Evolutionary conservation across 2,888 invertebrate species (phyloP), one percentile per base, ranked within the genome.

Genomic region (Drosophila atripex): DNA sequence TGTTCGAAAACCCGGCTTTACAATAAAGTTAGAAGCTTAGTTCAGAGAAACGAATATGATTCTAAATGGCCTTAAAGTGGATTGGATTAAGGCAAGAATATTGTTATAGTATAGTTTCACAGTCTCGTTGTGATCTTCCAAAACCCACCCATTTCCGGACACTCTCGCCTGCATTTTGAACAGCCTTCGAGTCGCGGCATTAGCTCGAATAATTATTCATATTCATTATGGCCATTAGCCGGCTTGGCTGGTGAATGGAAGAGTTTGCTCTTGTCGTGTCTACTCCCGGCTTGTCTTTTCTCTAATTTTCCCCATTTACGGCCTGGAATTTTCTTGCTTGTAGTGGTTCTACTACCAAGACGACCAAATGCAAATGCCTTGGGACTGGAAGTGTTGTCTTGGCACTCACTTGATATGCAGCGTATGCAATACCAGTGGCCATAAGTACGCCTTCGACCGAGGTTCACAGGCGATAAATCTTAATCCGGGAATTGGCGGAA

Each of bases 371-470:
- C 45, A 61, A 65, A 74, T 52, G 56, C 50, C 78, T 66, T 66
- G 75, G 58, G 63, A 52, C 18, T 18, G 58, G 60, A 64, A 63
- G 50, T 70, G 50, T 52, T 63, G 57, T 47, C 54, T 73, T 60
- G 78, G 58, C 78, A 61, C 65, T 54, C 53, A 65, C 54, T 85
- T 82, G 82, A 54, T 82, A 80, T 80, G 79, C 79, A 78, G 71
- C 76, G 73, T 71, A 71, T 73, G 80, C 66, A 58, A 21, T 43
- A 11, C 41, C n/a, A 60, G 28, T 39, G 49, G 56, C 35, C 56
- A 47, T 41, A 55, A 60, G 45, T 55, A 30, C 39, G 35, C 11
- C 43, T 63, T 49, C 32, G 49, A 35, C 25, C 18, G 46, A 43
- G 51, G 45, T 53, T 58, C 38, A 46, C 43, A 14, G 47, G 8